Base-by-base conservation (phyloP, 2,888 invertebrate genomes). In the Thumatha senex region DNA sequence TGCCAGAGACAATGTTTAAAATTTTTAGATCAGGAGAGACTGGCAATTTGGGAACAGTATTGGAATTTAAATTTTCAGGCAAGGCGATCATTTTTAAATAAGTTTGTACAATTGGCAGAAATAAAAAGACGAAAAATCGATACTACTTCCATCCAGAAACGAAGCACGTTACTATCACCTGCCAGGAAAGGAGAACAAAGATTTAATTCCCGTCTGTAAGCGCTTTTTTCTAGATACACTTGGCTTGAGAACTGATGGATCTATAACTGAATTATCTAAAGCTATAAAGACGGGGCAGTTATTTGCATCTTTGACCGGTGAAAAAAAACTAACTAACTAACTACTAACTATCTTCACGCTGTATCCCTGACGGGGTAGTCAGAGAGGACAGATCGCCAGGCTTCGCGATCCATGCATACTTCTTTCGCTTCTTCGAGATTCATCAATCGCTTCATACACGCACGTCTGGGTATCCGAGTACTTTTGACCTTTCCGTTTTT, bases 161-260 rank as follows among this genome's bases (percentile, higher is more conserved):
- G 47, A 40, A 39, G 40, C 46, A n/a, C n/a, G n/a, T 42, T 46
- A 46, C 33, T 51, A 51, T 39, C 35, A 51, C 38, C 42, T 51
- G 33, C 51, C 46, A 46, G 42, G 39, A 46, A 46, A 46, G 34
- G 46, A 42, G n/a, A 38, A 46, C 33, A 33, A 42, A 14, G 43
- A 48, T 40, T 40, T 40, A 18, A 31, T 34, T 24, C 46, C 41
- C 30, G 41, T 41, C 12, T 41, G 41, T 24, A 41, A 41, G 30
- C 41, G 41, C 30, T 46, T 46, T 46, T 46, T 46, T 24, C 40
- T 46, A 33, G 46, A 46, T 40, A 46, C 46, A 39, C 46, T 46
- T 39, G 46, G 46, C 33, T 18, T 35, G 35, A 43, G 43, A 43
- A 43, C 43, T 43, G 34, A 43, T 35, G n/a, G n/a, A n/a, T n/a